Percentiles rank a stretch among this genome's conserved stretches.
Conservation (phyloP, 2,888 invertebrate genomes). For the Melinopterus prodromus region DNA sequence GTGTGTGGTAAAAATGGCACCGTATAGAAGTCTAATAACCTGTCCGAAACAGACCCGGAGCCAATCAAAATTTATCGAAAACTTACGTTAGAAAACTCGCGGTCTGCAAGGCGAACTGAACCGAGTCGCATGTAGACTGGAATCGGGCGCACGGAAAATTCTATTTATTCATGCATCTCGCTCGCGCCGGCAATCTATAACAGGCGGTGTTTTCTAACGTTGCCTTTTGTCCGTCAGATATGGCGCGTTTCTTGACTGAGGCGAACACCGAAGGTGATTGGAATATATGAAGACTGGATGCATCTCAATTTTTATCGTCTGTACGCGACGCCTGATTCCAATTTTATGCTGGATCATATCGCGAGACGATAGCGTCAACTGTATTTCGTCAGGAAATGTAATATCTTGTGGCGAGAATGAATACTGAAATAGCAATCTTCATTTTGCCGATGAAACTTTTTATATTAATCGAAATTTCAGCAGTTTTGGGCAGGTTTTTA, state of each 20-base stretch:
- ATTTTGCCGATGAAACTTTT: background rate
- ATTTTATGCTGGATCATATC: background rate
- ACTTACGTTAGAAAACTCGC: background rate
- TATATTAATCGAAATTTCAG: background rate
- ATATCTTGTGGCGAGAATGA: background rate
- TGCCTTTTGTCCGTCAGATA: background rate
- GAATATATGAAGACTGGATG: background rate
- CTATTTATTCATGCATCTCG: background rate
- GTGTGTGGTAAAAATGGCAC: constrained; percentile 4
- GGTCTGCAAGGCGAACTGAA: background rate
- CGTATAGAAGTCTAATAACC: background rate
- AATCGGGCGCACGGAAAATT: background rate
- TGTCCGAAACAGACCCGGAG: background rate
- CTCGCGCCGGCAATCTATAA: background rate
- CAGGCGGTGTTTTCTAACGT: background rate
- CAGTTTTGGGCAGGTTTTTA: too few species aligned
- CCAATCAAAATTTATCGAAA: background rate
- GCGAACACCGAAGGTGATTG: background rate
- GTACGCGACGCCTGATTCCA: background rate
- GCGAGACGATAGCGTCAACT: background rate
- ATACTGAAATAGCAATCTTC: background rate
- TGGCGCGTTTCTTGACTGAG: background rate
- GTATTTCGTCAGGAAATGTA: background rate
- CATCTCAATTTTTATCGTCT: background rate
- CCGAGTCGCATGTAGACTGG: background rate